These are phyloP conservation scores for Corythaeola cristata DNA, from an alignment of 2,113 vertebrate genomes.

Conservation along the genomic window DNA sequence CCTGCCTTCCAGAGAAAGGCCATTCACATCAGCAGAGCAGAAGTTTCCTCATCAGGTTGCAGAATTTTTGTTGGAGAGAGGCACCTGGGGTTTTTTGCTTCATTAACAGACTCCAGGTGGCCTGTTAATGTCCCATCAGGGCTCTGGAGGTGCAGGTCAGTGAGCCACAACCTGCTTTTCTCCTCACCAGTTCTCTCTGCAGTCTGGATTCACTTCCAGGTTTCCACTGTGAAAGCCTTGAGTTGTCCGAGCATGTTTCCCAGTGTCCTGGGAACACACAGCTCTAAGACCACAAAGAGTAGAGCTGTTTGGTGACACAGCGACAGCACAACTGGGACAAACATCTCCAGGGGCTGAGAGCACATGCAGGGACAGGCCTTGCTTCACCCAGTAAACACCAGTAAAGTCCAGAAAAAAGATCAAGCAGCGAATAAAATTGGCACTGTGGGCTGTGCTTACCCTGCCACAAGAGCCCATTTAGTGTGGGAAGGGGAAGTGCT, in stretches of 20 bases:
- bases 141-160: background rate
- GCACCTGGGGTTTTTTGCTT: background rate
- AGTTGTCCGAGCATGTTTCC: background rate
- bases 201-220: background rate
- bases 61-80: background rate
- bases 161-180: background rate
- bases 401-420: conserved; percentile 3
- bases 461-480: background rate
- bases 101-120: background rate
- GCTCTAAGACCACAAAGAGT: background rate
- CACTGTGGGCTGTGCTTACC: background rate
- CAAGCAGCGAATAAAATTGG: background rate
- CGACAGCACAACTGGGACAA: background rate
- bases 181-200: background rate
- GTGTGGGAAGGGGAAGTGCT: conserved; percentile 33
- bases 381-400: background rate
- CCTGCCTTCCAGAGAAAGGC: background rate
- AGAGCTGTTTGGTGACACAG: background rate
- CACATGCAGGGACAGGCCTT: background rate
- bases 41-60: background rate
- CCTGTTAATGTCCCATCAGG: background rate
- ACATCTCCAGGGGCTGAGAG: background rate
- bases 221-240: background rate
- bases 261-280: fast-evolving
- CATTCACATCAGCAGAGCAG: fast-evolving